A percentile compares a stretch with the other conserved stretches of the same genome.
These are phyloP conservation scores for Salarias fasciatus DNA, from an alignment of 2,797 vertebrate species.

Conservation along the genomic window DNA sequence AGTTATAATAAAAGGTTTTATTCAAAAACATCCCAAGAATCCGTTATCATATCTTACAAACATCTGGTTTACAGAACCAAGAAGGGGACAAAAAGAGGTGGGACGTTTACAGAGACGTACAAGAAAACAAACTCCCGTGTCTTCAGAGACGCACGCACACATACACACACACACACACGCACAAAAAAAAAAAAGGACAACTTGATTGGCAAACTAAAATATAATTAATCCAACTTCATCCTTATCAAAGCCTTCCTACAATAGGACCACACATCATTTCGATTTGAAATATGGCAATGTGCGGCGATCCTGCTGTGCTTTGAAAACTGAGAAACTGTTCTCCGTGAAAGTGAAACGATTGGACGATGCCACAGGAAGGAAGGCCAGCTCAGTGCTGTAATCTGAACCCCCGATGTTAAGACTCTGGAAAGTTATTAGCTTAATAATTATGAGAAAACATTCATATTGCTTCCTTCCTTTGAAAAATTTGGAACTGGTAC, in stretches of 20 bases:
- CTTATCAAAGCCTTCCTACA: conserved; percentile 17
- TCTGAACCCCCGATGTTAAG: conserved; percentile 25
- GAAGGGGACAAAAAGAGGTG: conserved; percentile 41
- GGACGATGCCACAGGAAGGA: conserved; percentile 37
- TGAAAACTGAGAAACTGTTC: conserved; percentile 19
- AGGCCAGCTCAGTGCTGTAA: conserved; percentile 2
- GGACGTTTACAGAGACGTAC: conserved; percentile 61
- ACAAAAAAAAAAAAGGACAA: conserved; percentile 24
- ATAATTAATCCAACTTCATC: conserved; percentile 31
- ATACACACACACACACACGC: conserved; percentile 14
- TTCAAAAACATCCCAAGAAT: conserved; percentile 71
- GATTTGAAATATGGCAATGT: conserved; percentile 21
- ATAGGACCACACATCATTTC: conserved; percentile 12
- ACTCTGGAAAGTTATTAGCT: conserved; percentile 19
- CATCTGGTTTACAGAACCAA: conserved; percentile 58
- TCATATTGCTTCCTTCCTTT: conserved; percentile 19
- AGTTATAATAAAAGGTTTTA: conserved; percentile 75
- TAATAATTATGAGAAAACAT: conserved; percentile 15
- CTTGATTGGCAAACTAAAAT: conserved; percentile 55
- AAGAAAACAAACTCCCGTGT: conserved; percentile 30
- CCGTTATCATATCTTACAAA: conserved; percentile 74
- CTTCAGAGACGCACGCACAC: conserved; percentile 13
- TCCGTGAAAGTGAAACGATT: conserved; percentile 40
- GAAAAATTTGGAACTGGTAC: not conserved
- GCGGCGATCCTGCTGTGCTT: conserved; percentile 49